Percentiles rank a stretch among this genome's conserved stretches.
Conservation (phyloP, 1,140 invertebrate species). For the Aphaenogaster ashmeadi region DNA sequence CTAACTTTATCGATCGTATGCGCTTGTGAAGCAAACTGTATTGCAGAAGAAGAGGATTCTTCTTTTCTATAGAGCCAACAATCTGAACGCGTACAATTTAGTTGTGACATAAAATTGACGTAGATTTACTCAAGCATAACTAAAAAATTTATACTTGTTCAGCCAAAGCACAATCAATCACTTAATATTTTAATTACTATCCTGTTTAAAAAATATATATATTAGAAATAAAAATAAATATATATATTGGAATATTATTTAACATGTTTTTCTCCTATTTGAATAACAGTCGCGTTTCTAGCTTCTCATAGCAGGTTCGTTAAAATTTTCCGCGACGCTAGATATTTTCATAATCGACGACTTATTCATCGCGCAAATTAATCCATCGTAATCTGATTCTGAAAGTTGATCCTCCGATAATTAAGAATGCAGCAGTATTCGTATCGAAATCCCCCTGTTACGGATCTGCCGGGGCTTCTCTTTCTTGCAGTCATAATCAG, state of each 20-base stretch:
- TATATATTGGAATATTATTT: neutral
- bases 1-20: too few relatives aligned
- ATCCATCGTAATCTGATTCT: slow-evolving; percentile 37
- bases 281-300: neutral
- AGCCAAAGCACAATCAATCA: neutral
- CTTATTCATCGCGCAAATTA: slow-evolving; percentile 30
- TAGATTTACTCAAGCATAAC: neutral
- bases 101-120: neutral
- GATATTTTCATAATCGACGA: slow-evolving; percentile 34
- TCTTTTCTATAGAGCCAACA: neutral
- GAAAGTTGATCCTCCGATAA: slow-evolving; percentile 34
- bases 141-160: neutral
- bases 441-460: slow-evolving; percentile 12
- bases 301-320: neutral
- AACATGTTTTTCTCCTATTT: neutral
- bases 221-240: too few relatives aligned
- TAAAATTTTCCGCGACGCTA: slow-evolving; percentile 22
- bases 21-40: too few relatives aligned
- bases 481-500: slow-evolving; percentile 9
- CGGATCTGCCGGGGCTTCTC: neutral
- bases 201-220: too few relatives aligned
- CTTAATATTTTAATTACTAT: neutral
- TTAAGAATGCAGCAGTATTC: slow-evolving; percentile 37
- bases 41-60: neutral
- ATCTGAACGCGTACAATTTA: neutral